Percentiles rank a stretch among this genome's conserved stretches.
Evolutionary conservation across 2,113 vertebrate genomes (phyloP).

Genomic region (Oplegnathus fasciatus): DNA sequence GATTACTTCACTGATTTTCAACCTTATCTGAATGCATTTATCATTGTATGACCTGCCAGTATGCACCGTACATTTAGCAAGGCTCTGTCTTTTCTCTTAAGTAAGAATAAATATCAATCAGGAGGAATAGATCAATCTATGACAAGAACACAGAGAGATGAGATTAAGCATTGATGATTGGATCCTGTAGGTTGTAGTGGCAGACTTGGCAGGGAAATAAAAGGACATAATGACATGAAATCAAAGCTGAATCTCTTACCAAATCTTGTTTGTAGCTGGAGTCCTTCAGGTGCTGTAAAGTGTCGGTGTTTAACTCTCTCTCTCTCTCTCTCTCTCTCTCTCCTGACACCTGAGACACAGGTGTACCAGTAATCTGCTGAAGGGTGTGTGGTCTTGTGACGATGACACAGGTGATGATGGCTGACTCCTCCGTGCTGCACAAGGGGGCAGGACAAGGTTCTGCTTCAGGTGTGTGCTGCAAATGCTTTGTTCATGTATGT

Average conservation of each 20-base stretch:
- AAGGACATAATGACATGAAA: constrained; percentile 27
- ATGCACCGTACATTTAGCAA: background rate
- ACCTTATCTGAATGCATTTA: background rate
- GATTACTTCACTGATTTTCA: background rate
- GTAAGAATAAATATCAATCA: background rate
- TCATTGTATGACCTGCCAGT: background rate
- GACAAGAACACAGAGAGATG: background rate
- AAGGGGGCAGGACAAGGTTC: background rate
- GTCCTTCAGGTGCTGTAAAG: constrained; percentile 16
- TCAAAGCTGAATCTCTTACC: constrained; percentile 66
- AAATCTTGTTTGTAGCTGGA: background rate
- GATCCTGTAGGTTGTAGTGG: background rate
- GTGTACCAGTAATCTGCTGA: constrained; percentile 4
- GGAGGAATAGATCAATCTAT: background rate
- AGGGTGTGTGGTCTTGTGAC: constrained; percentile 55
- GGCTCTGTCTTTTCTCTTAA: background rate
- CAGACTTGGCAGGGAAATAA: background rate
- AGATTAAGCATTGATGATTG: background rate
- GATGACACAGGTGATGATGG: constrained; percentile 7
- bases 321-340: constrained; percentile 4
- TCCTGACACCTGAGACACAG: constrained; percentile 63
- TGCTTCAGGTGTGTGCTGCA: background rate
- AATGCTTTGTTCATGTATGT: background rate
- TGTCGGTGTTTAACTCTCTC: background rate
- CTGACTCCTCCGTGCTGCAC: background rate